phyloP scores from a whole-genome alignment of 30 jellyfish, hydroid and myxozoan species.

The Mastigias papua region DNA sequence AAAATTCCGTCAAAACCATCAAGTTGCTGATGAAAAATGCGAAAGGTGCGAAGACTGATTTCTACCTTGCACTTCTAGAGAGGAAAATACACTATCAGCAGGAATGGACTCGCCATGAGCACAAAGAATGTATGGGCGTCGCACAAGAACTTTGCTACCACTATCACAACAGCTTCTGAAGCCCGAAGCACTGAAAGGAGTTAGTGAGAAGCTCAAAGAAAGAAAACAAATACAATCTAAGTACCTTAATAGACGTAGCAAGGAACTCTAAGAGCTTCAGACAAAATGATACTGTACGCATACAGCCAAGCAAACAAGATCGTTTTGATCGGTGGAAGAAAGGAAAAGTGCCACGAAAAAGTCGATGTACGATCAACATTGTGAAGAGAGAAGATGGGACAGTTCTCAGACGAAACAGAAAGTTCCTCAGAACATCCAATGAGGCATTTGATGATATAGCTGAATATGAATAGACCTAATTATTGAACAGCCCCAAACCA shows the following conservation, averaged over 20 bases:
- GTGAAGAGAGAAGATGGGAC: constrained; percentile 51
- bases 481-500: no score
- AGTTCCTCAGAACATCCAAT: neutral
- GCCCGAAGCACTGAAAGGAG: constrained; percentile 29
- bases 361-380: constrained; percentile 35
- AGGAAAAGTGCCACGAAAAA: constrained; percentile 30
- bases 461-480: no score
- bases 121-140: constrained; percentile 47
- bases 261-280: constrained; percentile 33
- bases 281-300: constrained; percentile 43
- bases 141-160: constrained; percentile 64
- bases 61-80: constrained; percentile 43
- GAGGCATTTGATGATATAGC: no score
- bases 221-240: constrained; percentile 36
- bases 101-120: constrained; percentile 32
- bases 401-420: constrained; percentile 10
- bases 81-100: constrained; percentile 31
- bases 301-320: no score
- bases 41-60: constrained; percentile 28
- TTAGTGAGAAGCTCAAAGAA: neutral
- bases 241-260: constrained; percentile 29
- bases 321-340: constrained; percentile 47
- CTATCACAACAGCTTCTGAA: constrained; percentile 21
- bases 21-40: constrained; percentile 47
- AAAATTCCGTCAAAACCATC: no score